Conservation (phyloP, 2,888 invertebrate species). For the Augiades crinisus region DNA sequence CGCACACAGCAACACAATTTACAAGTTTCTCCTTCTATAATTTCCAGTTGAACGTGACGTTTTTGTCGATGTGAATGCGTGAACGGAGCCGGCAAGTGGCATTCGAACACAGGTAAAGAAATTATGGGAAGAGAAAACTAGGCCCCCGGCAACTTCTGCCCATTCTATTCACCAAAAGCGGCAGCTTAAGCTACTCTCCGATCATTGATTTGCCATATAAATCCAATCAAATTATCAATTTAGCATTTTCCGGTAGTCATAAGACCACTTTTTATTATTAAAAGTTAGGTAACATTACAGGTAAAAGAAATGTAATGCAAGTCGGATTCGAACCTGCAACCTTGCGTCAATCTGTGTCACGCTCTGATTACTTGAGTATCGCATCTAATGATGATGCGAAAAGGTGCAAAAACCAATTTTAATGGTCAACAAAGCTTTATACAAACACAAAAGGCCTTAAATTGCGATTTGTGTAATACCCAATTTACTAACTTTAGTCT, state of each 20-base stretch:
- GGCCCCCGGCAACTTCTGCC: neutral
- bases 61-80: slow-evolving; percentile 40
- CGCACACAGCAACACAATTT: slow-evolving; percentile 30
- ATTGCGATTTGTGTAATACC: slow-evolving; percentile 7
- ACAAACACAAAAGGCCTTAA: slow-evolving; percentile 12
- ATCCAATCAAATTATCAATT: neutral
- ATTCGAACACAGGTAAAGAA: slow-evolving; percentile 46
- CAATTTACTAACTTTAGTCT: slow-evolving; percentile 34
- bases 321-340: slow-evolving; percentile 6
- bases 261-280: neutral
- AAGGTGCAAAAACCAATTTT: slow-evolving; percentile 20
- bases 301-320: slow-evolving; percentile 10
- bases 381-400: slow-evolving; percentile 18
- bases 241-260: neutral
- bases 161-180: neutral
- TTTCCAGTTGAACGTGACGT: slow-evolving; percentile 41
- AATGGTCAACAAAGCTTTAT: slow-evolving; percentile 13
- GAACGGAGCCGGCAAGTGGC: slow-evolving; percentile 42
- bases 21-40: slow-evolving; percentile 42
- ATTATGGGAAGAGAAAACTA: slow-evolving; percentile 63
- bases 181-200: neutral
- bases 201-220: no score
- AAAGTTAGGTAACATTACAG: neutral
- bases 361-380: slow-evolving; percentile 18
- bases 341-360: slow-evolving; percentile 17